Evolutionary conservation across 2,113 vertebrate species (phyloP).

Genomic region (Mormoops blainvillei): DNA sequence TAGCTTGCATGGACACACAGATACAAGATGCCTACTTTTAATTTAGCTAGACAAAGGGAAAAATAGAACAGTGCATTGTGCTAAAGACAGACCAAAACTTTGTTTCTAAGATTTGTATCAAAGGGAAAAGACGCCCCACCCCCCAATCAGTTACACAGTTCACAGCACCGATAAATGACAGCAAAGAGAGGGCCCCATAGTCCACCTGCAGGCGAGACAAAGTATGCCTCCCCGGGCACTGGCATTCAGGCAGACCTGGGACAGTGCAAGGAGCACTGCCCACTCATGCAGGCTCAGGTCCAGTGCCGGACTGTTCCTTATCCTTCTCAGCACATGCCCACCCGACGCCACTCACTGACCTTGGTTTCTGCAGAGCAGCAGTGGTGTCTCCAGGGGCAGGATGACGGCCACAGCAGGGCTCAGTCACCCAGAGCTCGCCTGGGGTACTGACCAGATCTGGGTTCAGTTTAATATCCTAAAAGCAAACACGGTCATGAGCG

Average conservation of each 20-base stretch:
- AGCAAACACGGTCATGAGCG: not conserved
- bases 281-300: not conserved
- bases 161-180: not conserved
- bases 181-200: rapidly evolving
- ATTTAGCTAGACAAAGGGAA: not conserved
- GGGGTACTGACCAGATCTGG: not conserved
- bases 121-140: not conserved
- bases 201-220: not conserved
- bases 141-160: too few relatives aligned
- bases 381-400: rapidly evolving
- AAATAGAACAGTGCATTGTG: not conserved
- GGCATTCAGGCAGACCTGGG: not conserved
- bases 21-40: not conserved
- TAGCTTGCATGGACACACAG: not conserved
- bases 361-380: rapidly evolving
- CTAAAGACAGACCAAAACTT: not conserved
- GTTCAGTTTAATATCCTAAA: not conserved
- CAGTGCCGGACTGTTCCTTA: rapidly evolving
- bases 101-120: not conserved
- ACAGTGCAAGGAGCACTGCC: rapidly evolving
- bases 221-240: not conserved
- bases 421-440: rapidly evolving
- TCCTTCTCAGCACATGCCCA: rapidly evolving
- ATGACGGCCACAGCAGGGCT: rapidly evolving
- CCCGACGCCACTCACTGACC: not conserved